phyloP scores from a whole-genome alignment of 2,113 vertebrate species.

The Pristiophorus japonicus region DNA sequence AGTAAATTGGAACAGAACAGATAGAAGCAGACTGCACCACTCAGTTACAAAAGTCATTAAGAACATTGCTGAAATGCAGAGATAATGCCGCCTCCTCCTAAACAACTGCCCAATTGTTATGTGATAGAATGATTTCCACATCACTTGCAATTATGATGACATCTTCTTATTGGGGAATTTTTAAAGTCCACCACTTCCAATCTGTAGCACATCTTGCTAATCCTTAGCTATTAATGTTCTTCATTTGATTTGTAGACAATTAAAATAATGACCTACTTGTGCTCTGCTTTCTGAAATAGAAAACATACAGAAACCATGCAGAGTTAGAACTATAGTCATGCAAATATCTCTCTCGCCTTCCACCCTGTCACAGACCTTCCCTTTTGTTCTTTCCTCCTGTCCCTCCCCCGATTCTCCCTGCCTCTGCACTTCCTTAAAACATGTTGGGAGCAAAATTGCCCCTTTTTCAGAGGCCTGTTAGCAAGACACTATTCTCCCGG shows the following conservation, averaged over 20 bases:
- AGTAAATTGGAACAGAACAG: neutral
- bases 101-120: no score
- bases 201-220: neutral
- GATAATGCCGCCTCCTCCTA: no score
- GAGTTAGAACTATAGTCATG: neutral
- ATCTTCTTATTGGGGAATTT: neutral
- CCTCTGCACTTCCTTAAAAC: no score
- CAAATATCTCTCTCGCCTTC: neutral
- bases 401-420: no score
- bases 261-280: neutral
- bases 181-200: neutral
- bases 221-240: neutral
- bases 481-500: no score
- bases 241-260: neutral
- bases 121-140: no score
- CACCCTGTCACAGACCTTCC: no score
- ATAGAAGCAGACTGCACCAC: neutral
- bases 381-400: no score
- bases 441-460: no score
- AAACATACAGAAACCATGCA: neutral
- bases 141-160: no score
- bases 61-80: no score
- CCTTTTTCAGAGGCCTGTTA: no score
- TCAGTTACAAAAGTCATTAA: neutral
- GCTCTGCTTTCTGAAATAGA: neutral